Conservation (phyloP, 2,888 invertebrate species). For the Teleiodes luculella region DNA sequence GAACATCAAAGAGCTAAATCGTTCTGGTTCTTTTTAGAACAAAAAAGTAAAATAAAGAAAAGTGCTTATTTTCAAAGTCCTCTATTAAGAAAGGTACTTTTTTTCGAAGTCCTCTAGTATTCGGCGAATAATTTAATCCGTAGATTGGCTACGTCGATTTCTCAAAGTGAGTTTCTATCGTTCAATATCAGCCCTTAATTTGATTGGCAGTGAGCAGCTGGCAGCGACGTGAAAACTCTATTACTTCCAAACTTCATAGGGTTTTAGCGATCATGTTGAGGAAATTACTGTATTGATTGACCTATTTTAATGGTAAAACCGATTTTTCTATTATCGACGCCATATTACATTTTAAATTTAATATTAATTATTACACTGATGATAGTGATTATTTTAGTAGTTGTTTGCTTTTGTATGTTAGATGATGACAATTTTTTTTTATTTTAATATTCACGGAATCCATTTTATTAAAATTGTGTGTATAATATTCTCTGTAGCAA, state of each 20-base stretch:
- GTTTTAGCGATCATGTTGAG: constrained; percentile 42
- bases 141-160: constrained; percentile 52
- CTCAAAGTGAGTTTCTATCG: constrained; percentile 40
- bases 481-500: too few relatives aligned
- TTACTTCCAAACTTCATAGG: constrained; percentile 50
- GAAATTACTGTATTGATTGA: constrained; percentile 41
- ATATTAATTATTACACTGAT: too few relatives aligned
- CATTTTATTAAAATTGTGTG: too few relatives aligned
- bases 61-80: constrained; percentile 34
- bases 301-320: too few relatives aligned
- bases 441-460: too few relatives aligned
- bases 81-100: constrained; percentile 22
- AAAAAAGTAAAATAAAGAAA: background rate
- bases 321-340: too few relatives aligned
- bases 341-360: too few relatives aligned
- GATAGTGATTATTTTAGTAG: too few relatives aligned
- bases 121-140: constrained; percentile 54
- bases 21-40: background rate
- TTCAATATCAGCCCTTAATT: constrained; percentile 67
- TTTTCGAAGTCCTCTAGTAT: constrained; percentile 35
- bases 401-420: too few relatives aligned
- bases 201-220: constrained; percentile 71
- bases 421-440: too few relatives aligned
- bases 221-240: constrained; percentile 62
- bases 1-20: background rate